Conservation (phyloP, 1,140 invertebrate species). For the Drosophila repletoides region DNA sequence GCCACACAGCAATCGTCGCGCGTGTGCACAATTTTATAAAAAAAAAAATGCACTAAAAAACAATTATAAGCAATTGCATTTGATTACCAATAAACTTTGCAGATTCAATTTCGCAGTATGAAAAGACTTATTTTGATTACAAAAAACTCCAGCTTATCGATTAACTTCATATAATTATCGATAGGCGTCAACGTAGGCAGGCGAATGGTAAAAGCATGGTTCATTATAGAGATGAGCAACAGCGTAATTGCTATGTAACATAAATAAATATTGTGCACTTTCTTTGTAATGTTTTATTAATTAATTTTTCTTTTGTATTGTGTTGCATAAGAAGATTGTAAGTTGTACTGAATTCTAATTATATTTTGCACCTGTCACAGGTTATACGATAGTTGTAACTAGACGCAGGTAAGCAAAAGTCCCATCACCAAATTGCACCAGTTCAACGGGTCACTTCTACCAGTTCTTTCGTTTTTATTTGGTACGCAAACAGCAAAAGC, state of each 20-base stretch:
- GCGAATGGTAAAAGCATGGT: conserved; percentile 11
- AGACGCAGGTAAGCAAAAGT: conserved; percentile 33
- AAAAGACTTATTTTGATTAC: conserved; percentile 7
- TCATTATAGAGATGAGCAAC: neutral
- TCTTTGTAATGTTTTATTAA: neutral
- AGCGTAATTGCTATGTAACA: too few species aligned
- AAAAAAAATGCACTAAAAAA: conserved; percentile 33
- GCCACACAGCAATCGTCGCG: conserved; percentile 70
- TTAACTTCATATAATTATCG: neutral
- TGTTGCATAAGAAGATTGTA: too few species aligned
- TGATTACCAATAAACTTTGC: conserved; percentile 51
- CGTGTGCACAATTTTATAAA: conserved; percentile 81
- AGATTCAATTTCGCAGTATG: conserved; percentile 34
- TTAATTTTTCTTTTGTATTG: neutral
- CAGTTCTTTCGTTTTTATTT: conserved; percentile 64
- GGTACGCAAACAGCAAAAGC: conserved; percentile 66
- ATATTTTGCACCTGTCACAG: neutral
- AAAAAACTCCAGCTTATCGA: conserved; percentile 16
- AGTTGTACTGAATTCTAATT: neutral
- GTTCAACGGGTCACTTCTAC: conserved; percentile 39
- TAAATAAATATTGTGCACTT: too few species aligned
- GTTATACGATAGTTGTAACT: conserved; percentile 7
- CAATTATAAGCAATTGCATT: conserved; percentile 73
- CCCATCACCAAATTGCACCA: conserved; percentile 44
- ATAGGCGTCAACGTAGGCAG: neutral